Conservation (phyloP, 2,888 invertebrate species). For the Pristionchus maxplancki region DNA sequence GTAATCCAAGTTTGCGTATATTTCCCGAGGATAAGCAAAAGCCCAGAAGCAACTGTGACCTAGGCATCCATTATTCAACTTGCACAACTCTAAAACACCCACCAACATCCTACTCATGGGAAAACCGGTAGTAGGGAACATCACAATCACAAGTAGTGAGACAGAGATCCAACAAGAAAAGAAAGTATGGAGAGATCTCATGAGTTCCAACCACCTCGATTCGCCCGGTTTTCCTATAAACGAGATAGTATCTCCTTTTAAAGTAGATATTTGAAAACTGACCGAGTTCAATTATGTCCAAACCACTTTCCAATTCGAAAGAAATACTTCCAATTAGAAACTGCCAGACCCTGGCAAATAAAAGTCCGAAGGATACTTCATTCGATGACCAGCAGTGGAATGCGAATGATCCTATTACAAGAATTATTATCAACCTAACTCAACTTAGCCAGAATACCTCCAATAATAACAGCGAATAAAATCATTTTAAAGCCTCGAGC, state of each 20-base stretch:
- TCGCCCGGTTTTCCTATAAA: too few relatives aligned
- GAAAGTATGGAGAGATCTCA: too few relatives aligned
- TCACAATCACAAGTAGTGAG: neutral
- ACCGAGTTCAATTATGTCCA: too few relatives aligned
- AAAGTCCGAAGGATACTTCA: neutral
- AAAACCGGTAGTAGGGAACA: neutral
- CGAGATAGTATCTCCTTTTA: too few relatives aligned
- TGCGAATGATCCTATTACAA: neutral
- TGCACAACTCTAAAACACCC: neutral
- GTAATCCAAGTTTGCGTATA: neutral
- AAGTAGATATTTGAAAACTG: too few relatives aligned
- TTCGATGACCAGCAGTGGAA: neutral
- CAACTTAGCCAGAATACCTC: neutral
- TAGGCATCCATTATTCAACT: neutral
- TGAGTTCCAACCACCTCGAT: too few relatives aligned
- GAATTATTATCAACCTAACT: neutral
- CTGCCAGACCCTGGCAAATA: constrained; percentile 10
- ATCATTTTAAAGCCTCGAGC: neutral
- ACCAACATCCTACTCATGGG: neutral
- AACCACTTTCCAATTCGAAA: neutral
- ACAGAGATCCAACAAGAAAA: neutral
- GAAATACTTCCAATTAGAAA: neutral
- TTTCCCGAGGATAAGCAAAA: neutral
- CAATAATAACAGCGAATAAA: neutral
- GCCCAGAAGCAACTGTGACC: neutral